Base-by-base conservation (phyloP, 1,140 invertebrate genomes). In the Macrocentrus cingulum region DNA sequence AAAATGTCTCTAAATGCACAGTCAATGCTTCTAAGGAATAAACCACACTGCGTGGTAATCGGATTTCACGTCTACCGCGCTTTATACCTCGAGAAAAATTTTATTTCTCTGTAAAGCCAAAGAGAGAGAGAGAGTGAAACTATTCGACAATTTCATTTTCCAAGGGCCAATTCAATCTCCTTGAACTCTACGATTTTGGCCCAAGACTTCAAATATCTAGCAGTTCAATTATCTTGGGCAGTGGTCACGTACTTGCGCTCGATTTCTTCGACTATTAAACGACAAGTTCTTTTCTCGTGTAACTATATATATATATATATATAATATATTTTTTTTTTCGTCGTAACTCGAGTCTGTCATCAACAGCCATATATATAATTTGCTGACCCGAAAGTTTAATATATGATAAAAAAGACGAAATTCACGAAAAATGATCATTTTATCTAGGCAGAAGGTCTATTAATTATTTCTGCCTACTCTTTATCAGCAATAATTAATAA, bases 321-420 rank as follows among this genome's bases (percentile, higher is more conserved):
- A 39, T 39, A 39, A 39, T n/a, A n/a, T 39, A n/a, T 11, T 39
- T 39, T 39, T 39, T 44, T 20, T 36, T 18, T 25, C 34, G 56
- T 54, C 60, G 39, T 36, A 32, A 58, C 29, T 32, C 20, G 19
- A 62, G 51, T 46, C 68, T 78, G 76, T 66, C 59, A 23, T 62
- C 72, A 74, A 79, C 76, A 79, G 71, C 60, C 76, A 73, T 78
- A 68, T 76, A 75, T 39, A 39, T 9, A 39, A n/a, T 2, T 39
- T n/a, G n/a, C n/a, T n/a, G n/a, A n/a, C n/a, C n/a, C n/a, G n/a
- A n/a, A n/a, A n/a, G n/a, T n/a, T n/a, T n/a, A n/a, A n/a, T n/a
- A n/a, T n/a, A n/a, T n/a, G n/a, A n/a, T n/a, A n/a, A n/a, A n/a
- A n/a, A n/a, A n/a, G n/a, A n/a, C n/a, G n/a, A n/a, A n/a, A n/a